These are phyloP conservation scores for Neolamprologus ventralis DNA, from an alignment of 2,113 vertebrate species.

Conservation along the genomic window DNA sequence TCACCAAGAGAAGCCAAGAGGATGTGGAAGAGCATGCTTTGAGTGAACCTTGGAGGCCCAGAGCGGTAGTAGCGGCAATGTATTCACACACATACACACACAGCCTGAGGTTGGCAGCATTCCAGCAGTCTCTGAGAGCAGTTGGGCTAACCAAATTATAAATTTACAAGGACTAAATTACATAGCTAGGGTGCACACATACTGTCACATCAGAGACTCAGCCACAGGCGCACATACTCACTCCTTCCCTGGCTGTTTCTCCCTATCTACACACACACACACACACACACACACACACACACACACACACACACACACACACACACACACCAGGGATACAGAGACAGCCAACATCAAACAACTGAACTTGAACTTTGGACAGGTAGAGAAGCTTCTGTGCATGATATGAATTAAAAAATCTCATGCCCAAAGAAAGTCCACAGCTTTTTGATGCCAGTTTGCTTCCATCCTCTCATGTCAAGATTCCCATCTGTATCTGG, in stretches of 20 bases:
- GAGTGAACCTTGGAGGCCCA: not conserved
- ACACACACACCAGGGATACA: constrained; percentile 7
- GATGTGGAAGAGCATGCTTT: not conserved
- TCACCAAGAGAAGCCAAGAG: constrained; percentile 7
- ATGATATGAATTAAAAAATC: constrained; percentile 26
- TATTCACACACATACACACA: not conserved
- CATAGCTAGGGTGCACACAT: constrained; percentile 52
- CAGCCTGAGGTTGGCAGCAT: constrained; percentile 52
- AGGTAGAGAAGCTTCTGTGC: constrained; percentile 17
- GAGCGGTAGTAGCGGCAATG: not conserved
- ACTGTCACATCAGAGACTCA: constrained; percentile 49
- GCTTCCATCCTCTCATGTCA: not conserved
- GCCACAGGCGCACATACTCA: constrained; percentile 3
- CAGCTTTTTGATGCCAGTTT: constrained; percentile 10
- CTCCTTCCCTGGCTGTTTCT: not conserved
- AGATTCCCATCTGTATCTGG: not conserved
- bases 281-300: not conserved
- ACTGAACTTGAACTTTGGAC: constrained; percentile 44
- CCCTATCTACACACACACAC: not conserved
- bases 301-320: not conserved
- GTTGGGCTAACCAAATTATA: constrained; percentile 65
- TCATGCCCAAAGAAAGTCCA: not conserved
- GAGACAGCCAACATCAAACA: constrained; percentile 40
- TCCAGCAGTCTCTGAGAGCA: constrained; percentile 57
- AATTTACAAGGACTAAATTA: constrained; percentile 66